A percentile compares a stretch with the other conserved stretches of the same genome.
Conservation (phyloP, 2,888 invertebrate species). For the Fabriciana adippe region DNA sequence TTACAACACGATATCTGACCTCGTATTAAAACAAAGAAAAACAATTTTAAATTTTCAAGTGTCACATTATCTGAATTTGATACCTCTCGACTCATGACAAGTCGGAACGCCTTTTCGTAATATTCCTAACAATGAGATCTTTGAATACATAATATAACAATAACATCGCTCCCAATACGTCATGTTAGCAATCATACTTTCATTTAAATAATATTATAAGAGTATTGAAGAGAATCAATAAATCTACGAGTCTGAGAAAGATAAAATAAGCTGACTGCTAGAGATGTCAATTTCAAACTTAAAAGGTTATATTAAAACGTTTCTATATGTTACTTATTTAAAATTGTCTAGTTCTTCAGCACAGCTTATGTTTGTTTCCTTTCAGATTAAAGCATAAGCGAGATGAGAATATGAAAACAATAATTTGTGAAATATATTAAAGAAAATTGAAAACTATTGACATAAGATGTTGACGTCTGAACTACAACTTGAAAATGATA, state of each 20-base stretch:
- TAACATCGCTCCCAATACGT: constrained; percentile 17
- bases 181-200: constrained; percentile 16
- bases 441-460: no score
- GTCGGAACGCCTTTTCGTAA: constrained; percentile 25
- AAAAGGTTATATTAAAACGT: not conserved
- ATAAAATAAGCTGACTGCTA: not conserved
- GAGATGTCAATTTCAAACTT: not conserved
- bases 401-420: no score
- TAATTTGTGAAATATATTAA: no score
- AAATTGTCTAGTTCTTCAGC: not conserved
- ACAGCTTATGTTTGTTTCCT: no score
- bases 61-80: not conserved
- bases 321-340: not conserved
- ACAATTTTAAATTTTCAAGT: no score
- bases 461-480: no score
- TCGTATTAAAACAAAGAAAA: no score
- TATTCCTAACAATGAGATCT: constrained; percentile 20
- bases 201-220: constrained; percentile 11
- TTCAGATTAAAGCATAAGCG: no score
- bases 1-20: no score
- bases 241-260: not conserved
- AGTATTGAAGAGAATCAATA: constrained; percentile 4
- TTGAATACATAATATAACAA: constrained; percentile 18
- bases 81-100: not conserved
- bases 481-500: no score